Conservation (phyloP, 2,888 invertebrate genomes). For the Myopa testacea region DNA sequence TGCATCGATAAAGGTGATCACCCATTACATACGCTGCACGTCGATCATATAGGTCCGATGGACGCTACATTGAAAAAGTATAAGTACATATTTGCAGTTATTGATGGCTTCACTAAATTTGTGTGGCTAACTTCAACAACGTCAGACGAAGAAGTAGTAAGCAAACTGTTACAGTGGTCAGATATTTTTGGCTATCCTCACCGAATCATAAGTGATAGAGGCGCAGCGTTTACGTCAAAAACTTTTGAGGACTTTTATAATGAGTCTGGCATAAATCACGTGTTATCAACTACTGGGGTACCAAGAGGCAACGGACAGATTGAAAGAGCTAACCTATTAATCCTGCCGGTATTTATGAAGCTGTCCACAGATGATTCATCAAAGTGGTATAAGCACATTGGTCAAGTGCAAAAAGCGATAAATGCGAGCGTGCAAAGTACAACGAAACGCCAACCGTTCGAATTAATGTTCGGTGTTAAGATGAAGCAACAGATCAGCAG, state of each 20-base stretch:
- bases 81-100: slow-evolving; percentile 29
- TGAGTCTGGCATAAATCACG: too few relatives aligned
- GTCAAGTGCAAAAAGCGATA: slow-evolving; percentile 40
- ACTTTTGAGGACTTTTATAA: too few relatives aligned
- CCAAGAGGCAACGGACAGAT: slow-evolving; percentile 41
- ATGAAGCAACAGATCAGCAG: too few relatives aligned
- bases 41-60: slow-evolving; percentile 46
- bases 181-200: too few relatives aligned
- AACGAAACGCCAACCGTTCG: too few relatives aligned
- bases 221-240: too few relatives aligned
- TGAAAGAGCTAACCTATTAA: slow-evolving; percentile 38
- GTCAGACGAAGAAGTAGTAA: slow-evolving; percentile 15
- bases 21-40: slow-evolving; percentile 50
- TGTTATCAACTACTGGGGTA: too few relatives aligned
- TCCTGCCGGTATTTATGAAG: slow-evolving; percentile 38
- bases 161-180: too few relatives aligned
- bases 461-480: too few relatives aligned
- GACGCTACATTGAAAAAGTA: slow-evolving; percentile 47
- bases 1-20: slow-evolving; percentile 54
- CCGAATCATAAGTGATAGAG: too few relatives aligned
- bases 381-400: slow-evolving; percentile 39
- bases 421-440: too few relatives aligned
- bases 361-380: slow-evolving; percentile 35
- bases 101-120: slow-evolving; percentile 21
- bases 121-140: too few relatives aligned